A percentile compares a stretch with the other conserved stretches of the same genome.
phyloP scores from a whole-genome alignment of 2,797 vertebrate genomes.

The Melanotaenia boesemani region DNA sequence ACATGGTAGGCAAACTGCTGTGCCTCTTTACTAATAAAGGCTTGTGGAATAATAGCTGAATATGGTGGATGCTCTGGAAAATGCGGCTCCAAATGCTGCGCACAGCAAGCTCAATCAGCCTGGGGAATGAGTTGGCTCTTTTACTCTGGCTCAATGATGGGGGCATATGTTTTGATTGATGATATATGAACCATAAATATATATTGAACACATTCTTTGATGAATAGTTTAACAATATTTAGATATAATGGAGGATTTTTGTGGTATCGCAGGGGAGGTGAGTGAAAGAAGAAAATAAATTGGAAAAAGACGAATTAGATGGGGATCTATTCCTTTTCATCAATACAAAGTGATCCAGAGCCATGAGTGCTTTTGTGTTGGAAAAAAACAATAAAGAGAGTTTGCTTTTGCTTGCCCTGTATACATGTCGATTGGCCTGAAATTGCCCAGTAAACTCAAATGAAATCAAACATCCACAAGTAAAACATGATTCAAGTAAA shows the following conservation, averaged over 20 bases:
- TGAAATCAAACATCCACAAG: slow-evolving; percentile 49
- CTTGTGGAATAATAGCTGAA: slow-evolving; percentile 51
- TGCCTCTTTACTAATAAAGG: slow-evolving; percentile 27
- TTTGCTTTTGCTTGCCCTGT: slow-evolving; percentile 47
- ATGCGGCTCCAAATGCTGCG: slow-evolving; percentile 56
- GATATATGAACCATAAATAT: slow-evolving; percentile 73
- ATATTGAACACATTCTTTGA: slow-evolving; percentile 63
- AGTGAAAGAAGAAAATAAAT: slow-evolving; percentile 26
- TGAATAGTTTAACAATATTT: slow-evolving; percentile 52
- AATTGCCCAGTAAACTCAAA: slow-evolving; percentile 45
- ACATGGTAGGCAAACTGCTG: slow-evolving; percentile 20
- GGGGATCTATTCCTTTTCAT: slow-evolving; percentile 30
- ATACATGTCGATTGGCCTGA: slow-evolving; percentile 35
- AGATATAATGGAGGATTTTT: slow-evolving; percentile 37
- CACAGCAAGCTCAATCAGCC: slow-evolving; percentile 45
- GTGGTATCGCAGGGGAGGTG: slow-evolving; percentile 6
- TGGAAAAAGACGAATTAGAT: slow-evolving; percentile 52
- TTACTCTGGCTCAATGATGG: slow-evolving; percentile 56
- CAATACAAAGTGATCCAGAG: slow-evolving; percentile 34
- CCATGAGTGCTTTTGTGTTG: slow-evolving; percentile 24
- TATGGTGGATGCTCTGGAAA: slow-evolving; percentile 58
- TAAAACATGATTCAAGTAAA: slow-evolving; percentile 42
- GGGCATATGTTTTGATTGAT: slow-evolving; percentile 59
- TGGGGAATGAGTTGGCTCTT: slow-evolving; percentile 60
- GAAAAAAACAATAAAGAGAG: slow-evolving; percentile 26